Percentiles rank a stretch among this genome's conserved stretches.
phyloP scores from a whole-genome alignment of 2,888 invertebrate genomes.

The Macrophya alboannulata region DNA sequence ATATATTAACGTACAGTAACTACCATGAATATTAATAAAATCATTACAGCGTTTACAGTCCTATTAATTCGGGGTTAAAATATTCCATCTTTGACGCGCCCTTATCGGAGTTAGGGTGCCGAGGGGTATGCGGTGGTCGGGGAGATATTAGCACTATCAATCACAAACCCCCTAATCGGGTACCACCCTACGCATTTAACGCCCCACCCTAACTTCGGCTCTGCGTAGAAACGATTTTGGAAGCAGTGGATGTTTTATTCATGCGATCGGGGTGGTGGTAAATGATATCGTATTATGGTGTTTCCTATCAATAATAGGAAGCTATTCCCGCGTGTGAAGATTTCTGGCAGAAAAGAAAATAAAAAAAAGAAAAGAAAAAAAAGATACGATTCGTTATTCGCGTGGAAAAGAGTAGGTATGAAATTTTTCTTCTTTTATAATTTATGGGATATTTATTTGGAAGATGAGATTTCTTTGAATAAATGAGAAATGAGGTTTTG shows the following conservation, averaged over 20 bases:
- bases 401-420: not conserved
- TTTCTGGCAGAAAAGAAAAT: not conserved
- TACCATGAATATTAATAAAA: constrained; percentile 78
- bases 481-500: not conserved
- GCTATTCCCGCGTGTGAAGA: constrained; percentile 30
- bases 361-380: not conserved
- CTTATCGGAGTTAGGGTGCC: constrained; percentile 70
- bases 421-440: not conserved
- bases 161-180: constrained; percentile 70
- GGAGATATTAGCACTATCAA: constrained; percentile 78
- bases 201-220: constrained; percentile 58
- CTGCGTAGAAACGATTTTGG: constrained; percentile 45
- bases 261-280: constrained; percentile 63
- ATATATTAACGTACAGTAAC: constrained; percentile 36
- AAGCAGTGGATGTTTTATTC: constrained; percentile 71
- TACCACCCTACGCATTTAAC: constrained; percentile 58
- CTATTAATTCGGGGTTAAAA: constrained; percentile 78
- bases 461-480: not conserved
- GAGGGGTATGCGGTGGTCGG: constrained; percentile 39
- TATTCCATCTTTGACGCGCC: constrained; percentile 75
- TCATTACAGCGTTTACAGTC: constrained; percentile 77
- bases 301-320: constrained; percentile 56
- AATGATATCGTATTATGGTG: constrained; percentile 54
- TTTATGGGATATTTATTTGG: not conserved
- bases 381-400: constrained; percentile 9